Conservation (phyloP, 2,797 vertebrate species). For the Clarias fuscus region DNA sequence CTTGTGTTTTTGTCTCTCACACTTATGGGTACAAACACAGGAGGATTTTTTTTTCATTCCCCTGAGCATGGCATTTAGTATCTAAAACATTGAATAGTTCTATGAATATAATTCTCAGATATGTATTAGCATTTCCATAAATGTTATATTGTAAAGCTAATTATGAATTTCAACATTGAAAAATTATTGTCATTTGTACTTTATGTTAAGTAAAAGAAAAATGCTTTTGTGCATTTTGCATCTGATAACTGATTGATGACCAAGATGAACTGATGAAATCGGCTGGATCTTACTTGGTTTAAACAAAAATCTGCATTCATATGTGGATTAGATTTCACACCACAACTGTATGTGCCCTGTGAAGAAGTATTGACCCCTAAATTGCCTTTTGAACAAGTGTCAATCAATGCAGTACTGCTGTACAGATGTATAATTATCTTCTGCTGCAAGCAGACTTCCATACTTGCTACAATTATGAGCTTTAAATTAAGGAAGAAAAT, state of each 20-base stretch:
- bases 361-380: neutral
- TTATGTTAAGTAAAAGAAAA: neutral
- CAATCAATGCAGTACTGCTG: neutral
- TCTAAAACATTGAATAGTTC: neutral
- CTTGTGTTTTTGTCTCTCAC: slow-evolving; percentile 1
- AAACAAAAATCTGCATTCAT: neutral
- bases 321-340: neutral
- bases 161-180: neutral
- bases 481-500: neutral
- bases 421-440: neutral
- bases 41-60: neutral
- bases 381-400: neutral
- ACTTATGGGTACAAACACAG: neutral
- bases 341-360: neutral
- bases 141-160: neutral
- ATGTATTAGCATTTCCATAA: neutral
- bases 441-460: neutral
- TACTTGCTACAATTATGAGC: neutral
- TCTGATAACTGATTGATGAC: neutral
- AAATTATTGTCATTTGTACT: neutral
- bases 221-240: neutral
- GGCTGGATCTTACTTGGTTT: neutral
- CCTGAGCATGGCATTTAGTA: neutral
- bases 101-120: neutral
- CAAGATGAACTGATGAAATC: neutral